A percentile compares a stretch with the other conserved stretches of the same genome.
phyloP scores from a whole-genome alignment of 2,888 invertebrate genomes.

The Tanypteryx hageni region DNA sequence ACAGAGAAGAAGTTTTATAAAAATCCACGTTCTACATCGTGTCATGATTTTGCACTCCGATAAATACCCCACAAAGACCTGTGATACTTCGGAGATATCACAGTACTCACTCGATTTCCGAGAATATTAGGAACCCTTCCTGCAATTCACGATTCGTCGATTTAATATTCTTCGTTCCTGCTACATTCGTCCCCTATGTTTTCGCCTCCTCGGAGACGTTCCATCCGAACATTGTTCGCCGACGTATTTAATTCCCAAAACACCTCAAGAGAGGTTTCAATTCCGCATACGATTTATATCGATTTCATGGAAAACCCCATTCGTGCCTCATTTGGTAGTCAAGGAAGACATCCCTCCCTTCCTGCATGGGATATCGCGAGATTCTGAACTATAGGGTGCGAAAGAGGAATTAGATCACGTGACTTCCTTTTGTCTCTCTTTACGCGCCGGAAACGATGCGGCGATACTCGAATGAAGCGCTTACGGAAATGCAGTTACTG shows the following conservation, averaged over 20 bases:
- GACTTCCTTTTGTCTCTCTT: not conserved
- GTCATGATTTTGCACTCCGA: too few relatives aligned
- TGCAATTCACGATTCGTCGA: not conserved
- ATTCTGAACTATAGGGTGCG: not conserved
- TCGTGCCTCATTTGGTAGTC: conserved; percentile 30
- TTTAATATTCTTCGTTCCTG: not conserved
- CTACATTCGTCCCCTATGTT: not conserved
- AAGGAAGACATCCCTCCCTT: not conserved
- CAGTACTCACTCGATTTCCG: too few relatives aligned
- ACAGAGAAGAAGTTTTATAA: too few relatives aligned
- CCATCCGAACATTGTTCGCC: not conserved
- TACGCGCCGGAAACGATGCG: not conserved
- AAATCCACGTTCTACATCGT: too few relatives aligned
- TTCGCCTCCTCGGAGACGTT: not conserved
- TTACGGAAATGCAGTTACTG: not conserved
- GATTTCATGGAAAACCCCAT: not conserved
- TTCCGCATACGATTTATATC: too few relatives aligned
- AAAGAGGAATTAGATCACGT: conserved; percentile 8
- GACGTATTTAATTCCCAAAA: too few relatives aligned
- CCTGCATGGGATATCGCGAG: not conserved
- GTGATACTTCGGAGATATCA: too few relatives aligned
- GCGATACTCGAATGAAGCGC: not conserved
- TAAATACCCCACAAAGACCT: too few relatives aligned
- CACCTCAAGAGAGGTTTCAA: too few relatives aligned
- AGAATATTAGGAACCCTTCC: not conserved